phyloP scores from a whole-genome alignment of 2,113 vertebrate genomes.

The Trichechus manatus region DNA sequence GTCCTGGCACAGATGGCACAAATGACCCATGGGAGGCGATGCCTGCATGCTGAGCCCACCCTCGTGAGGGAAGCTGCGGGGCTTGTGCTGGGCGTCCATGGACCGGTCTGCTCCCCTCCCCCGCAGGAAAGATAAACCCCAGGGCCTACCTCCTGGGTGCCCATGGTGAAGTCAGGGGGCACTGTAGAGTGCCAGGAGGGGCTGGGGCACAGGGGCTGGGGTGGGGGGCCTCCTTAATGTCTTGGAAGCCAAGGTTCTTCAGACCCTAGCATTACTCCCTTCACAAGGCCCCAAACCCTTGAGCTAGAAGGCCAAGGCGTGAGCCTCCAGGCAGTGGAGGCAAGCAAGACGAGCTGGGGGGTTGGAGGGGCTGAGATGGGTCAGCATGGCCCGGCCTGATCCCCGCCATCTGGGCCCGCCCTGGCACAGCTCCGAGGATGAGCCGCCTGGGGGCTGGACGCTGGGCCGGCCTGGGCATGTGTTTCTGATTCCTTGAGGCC shows the following conservation, averaged over 20 bases:
- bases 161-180: background rate
- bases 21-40: background rate
- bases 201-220: background rate
- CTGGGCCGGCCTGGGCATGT: background rate
- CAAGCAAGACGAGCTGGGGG: background rate
- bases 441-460: background rate
- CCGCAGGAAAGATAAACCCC: no score
- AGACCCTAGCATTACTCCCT: background rate
- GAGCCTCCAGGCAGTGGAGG: background rate
- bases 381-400: accelerated
- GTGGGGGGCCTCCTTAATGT: background rate
- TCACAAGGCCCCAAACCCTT: background rate
- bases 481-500: background rate
- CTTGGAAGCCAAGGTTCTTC: background rate
- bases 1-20: background rate
- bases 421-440: background rate
- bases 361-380: accelerated
- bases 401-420: background rate
- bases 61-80: accelerated
- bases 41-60: accelerated
- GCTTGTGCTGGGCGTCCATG: background rate
- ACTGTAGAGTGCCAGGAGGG: background rate
- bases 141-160: accelerated
- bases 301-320: background rate
- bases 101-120: no score